Conservation (phyloP, 2,888 invertebrate genomes). For the Phorcus lineatus region DNA sequence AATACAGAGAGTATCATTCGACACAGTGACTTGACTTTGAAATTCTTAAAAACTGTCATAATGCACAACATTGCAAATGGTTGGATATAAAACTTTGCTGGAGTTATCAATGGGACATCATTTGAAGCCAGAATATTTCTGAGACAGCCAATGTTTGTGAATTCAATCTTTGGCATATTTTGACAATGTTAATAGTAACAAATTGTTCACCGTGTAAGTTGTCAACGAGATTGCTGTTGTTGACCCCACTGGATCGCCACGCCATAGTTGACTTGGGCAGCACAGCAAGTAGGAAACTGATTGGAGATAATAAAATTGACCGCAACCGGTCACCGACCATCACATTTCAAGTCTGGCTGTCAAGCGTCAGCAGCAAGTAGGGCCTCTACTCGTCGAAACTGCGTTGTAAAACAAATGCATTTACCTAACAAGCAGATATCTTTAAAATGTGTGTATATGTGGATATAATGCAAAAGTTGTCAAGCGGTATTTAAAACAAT, state of each 20-base stretch:
- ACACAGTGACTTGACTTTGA: too few species aligned
- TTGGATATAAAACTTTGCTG: too few species aligned
- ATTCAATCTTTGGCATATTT: too few species aligned
- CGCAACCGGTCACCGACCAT: neutral
- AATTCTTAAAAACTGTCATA: too few species aligned
- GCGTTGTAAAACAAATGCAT: neutral
- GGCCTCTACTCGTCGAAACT: neutral
- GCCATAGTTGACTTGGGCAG: constrained; percentile 55
- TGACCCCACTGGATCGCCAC: constrained; percentile 68
- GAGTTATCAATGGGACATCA: too few species aligned
- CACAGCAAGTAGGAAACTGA: constrained; percentile 32
- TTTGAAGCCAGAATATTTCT: too few species aligned
- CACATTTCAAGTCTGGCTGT: neutral
- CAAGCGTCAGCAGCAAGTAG: neutral
- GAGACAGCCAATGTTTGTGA: too few species aligned
- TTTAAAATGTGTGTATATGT: neutral
- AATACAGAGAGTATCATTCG: too few species aligned
- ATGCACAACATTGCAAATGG: too few species aligned
- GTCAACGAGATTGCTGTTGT: constrained; percentile 62
- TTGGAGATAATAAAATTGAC: neutral
- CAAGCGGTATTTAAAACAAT: neutral
- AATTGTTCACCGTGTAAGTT: constrained; percentile 60
- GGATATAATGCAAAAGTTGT: neutral
- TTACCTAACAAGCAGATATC: neutral
- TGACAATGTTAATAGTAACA: too few species aligned